Conservation (phyloP, 92 coral and sea anemone species). For the Phenganax marumi region DNA sequence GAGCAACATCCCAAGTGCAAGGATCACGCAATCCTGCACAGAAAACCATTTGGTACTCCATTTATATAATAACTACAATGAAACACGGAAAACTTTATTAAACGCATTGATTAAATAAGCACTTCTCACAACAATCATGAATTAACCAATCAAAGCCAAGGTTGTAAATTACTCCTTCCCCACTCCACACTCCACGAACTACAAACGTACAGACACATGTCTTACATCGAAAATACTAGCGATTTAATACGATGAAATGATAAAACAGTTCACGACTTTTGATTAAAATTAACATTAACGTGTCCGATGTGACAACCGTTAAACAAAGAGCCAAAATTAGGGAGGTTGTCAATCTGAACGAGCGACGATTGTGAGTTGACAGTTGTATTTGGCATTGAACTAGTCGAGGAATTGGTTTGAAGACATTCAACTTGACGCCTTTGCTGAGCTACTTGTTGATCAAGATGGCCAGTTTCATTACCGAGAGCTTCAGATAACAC, state of each 20-base stretch:
- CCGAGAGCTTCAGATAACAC: constrained; percentile 11
- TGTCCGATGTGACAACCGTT: constrained; percentile 18
- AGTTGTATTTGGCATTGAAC: background rate
- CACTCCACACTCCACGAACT: no score
- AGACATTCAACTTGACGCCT: background rate
- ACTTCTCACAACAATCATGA: background rate
- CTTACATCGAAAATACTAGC: background rate
- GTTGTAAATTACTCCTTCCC: no score
- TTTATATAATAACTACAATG: no score
- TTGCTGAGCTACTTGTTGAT: background rate
- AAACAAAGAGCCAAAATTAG: constrained; percentile 9
- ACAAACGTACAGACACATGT: background rate
- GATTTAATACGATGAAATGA: background rate
- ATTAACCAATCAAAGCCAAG: constrained; percentile 1
- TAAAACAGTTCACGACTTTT: background rate
- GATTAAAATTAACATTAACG: constrained; percentile 15
- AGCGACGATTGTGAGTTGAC: background rate
- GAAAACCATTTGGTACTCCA: no score
- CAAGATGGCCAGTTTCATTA: background rate
- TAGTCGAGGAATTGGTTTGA: background rate
- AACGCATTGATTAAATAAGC: background rate
- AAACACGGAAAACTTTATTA: constrained; percentile 3
- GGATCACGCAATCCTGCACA: no score
- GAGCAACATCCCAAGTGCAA: no score
- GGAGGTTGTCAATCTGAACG: background rate